phyloP scores from a whole-genome alignment of 2,113 vertebrate species.

The Corapipo altera region DNA sequence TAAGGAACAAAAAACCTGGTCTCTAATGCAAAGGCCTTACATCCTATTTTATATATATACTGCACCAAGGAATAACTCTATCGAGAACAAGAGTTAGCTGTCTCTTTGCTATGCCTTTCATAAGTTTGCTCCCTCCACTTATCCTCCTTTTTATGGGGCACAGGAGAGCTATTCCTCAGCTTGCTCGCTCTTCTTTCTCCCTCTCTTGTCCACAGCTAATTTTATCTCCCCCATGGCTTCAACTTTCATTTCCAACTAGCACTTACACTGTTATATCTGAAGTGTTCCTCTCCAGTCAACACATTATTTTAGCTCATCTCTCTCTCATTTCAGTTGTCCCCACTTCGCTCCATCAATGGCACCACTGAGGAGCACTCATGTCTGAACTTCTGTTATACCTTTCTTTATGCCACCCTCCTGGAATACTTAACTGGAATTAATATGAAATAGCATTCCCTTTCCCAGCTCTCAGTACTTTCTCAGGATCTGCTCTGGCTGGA shows the following conservation, averaged over 20 bases:
- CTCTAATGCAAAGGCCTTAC: not conserved
- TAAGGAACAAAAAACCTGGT: not conserved
- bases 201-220: slow-evolving; percentile 39
- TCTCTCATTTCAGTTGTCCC: slow-evolving; percentile 26
- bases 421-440: slow-evolving; percentile 35
- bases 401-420: not conserved
- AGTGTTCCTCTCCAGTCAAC: slow-evolving; percentile 39
- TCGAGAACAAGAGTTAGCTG: not conserved
- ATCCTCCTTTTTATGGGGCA: slow-evolving; percentile 20
- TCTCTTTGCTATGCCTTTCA: slow-evolving; percentile 51
- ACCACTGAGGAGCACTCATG: not conserved
- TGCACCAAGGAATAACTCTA: not conserved
- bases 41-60: not conserved
- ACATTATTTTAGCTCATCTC: slow-evolving; percentile 50
- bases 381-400: slow-evolving; percentile 1
- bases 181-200: slow-evolving; percentile 16
- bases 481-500: not conserved
- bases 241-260: slow-evolving; percentile 28
- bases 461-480: not conserved
- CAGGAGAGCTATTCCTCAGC: slow-evolving; percentile 42
- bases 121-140: slow-evolving; percentile 37
- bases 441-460: not conserved
- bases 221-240: slow-evolving; percentile 61
- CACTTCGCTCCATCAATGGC: not conserved
- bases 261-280: slow-evolving; percentile 41